phyloP scores from a whole-genome alignment of 2,797 vertebrate genomes.

The Botia kubotai region DNA sequence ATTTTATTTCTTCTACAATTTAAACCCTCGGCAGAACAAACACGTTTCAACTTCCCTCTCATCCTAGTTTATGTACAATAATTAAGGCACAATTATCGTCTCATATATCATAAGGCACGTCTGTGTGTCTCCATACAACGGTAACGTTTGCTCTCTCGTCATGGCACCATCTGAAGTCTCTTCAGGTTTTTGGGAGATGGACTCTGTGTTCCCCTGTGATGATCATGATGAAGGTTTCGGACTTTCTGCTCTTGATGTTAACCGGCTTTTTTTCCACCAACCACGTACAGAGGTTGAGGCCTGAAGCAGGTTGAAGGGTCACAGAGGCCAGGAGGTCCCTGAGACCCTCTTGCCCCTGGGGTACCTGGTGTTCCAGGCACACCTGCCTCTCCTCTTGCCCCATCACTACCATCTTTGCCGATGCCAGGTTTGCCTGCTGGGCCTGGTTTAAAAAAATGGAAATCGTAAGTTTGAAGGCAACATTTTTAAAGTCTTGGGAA shows the following conservation, averaged over 20 bases:
- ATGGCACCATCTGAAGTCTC: constrained; percentile 60
- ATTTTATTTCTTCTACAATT: constrained; percentile 1
- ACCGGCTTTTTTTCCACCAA: constrained; percentile 78
- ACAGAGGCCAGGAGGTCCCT: constrained; percentile 78
- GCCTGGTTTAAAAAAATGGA: constrained; percentile 63
- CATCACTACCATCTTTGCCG: constrained; percentile 77
- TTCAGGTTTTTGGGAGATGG: constrained; percentile 55
- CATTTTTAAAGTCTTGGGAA: no score
- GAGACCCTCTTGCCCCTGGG: constrained; percentile 72
- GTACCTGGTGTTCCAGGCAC: constrained; percentile 73
- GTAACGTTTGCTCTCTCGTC: constrained; percentile 28
- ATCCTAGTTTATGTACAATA: constrained; percentile 52
- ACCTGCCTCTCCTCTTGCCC: constrained; percentile 75
- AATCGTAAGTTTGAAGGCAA: not conserved
- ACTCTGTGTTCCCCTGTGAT: constrained; percentile 48
- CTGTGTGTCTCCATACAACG: constrained; percentile 41
- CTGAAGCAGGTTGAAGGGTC: constrained; percentile 82
- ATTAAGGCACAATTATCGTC: constrained; percentile 19
- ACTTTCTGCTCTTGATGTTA: constrained; percentile 68
- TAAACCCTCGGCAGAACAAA: not conserved
- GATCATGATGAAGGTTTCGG: constrained; percentile 58
- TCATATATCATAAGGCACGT: not conserved
- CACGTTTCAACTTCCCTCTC: not conserved
- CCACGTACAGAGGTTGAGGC: constrained; percentile 75
- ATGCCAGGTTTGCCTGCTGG: constrained; percentile 72